Percentiles rank a stretch among this genome's conserved stretches.
phyloP scores from a whole-genome alignment of 2,797 vertebrate genomes.

The Carcharodon carcharias region DNA sequence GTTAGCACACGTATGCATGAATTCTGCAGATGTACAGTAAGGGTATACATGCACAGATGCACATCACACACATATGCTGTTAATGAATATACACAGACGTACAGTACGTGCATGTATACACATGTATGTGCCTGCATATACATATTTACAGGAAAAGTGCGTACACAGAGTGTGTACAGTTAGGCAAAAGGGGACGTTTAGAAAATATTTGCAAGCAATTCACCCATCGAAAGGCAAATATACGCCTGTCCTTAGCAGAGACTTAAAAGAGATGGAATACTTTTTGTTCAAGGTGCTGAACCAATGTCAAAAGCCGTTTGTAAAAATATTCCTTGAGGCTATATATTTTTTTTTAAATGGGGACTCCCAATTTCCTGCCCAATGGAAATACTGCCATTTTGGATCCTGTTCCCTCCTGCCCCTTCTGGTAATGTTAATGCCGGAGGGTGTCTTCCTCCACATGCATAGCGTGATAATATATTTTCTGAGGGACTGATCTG shows the following conservation, averaged over 20 bases:
- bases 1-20: background rate
- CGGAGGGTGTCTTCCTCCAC: background rate
- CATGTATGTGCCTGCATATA: constrained; percentile 29
- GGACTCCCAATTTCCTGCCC: background rate
- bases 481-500: background rate
- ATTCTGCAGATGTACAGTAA: constrained; percentile 22
- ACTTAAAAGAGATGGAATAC: background rate
- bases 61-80: constrained; percentile 13
- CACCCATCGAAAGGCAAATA: background rate
- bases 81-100: constrained; percentile 22
- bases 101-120: constrained; percentile 31
- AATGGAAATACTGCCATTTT: background rate
- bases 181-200: background rate
- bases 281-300: background rate
- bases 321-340: constrained; percentile 7
- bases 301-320: background rate
- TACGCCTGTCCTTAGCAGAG: background rate
- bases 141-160: constrained; percentile 28
- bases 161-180: constrained; percentile 11
- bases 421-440: background rate
- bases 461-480: background rate
- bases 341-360: background rate
- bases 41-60: constrained; percentile 14
- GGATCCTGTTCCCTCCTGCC: background rate
- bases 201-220: background rate